These are phyloP conservation scores for Panzeria rudis DNA, from an alignment of 2,888 invertebrate species.

Conservation along the genomic window DNA sequence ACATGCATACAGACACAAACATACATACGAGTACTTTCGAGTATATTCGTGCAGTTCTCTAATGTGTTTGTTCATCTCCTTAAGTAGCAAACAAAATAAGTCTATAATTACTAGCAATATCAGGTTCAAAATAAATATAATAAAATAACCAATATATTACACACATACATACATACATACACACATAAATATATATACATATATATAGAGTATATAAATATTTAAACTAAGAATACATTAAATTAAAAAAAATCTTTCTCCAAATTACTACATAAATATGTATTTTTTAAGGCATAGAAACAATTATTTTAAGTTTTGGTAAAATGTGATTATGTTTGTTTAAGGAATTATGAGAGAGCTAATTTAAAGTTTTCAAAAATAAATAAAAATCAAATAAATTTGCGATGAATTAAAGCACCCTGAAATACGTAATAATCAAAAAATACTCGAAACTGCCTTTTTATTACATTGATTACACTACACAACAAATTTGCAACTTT, in stretches of 20 bases:
- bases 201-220: conserved; percentile 24
- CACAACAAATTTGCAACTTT: too few species aligned
- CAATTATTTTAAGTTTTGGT: conserved; percentile 71
- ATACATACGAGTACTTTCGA: too few species aligned
- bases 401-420: conserved; percentile 69
- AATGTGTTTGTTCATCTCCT: conserved; percentile 49
- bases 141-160: conserved; percentile 36
- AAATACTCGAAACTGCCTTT: conserved; percentile 53
- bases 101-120: conserved; percentile 63
- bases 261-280: conserved; percentile 39
- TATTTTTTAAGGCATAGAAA: conserved; percentile 68
- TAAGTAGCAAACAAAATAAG: conserved; percentile 42
- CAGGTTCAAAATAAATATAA: conserved; percentile 55
- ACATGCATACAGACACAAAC: too few species aligned
- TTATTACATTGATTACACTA: background rate
- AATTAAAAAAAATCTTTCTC: conserved; percentile 29
- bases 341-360: conserved; percentile 55
- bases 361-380: conserved; percentile 64
- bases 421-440: conserved; percentile 70
- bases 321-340: conserved; percentile 71
- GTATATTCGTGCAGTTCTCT: too few species aligned
- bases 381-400: conserved; percentile 67
- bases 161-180: conserved; percentile 10
- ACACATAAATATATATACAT: conserved; percentile 5
- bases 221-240: conserved; percentile 30